Evolutionary conservation across 2,797 vertebrate species (phyloP).

Genomic region (Balearica regulorum): DNA sequence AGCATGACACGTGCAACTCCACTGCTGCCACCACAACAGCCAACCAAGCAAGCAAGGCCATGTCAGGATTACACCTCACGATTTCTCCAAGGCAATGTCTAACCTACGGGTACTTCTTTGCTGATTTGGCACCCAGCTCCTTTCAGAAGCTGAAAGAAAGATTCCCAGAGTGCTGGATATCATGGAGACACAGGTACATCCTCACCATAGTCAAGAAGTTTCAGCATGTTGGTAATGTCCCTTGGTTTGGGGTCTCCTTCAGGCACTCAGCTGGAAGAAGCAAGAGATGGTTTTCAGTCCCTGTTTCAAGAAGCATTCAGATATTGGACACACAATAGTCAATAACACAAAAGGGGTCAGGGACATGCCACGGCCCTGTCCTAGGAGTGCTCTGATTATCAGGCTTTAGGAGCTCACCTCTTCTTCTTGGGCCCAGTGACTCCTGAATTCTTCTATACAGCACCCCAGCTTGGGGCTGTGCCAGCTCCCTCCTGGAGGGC

Average conservation of each 20-base stretch:
- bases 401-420: not conserved
- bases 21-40: not conserved
- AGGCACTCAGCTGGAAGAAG: not conserved
- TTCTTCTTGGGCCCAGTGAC: not conserved
- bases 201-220: not conserved
- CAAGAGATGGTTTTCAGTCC: not conserved
- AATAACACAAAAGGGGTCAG: not conserved
- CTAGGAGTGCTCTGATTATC: not conserved
- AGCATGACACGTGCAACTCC: not conserved
- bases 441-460: not conserved
- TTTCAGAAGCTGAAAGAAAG: not conserved
- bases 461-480: not conserved
- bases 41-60: not conserved
- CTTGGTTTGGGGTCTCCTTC: not conserved
- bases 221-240: not conserved
- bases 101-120: not conserved
- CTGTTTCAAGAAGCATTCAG: not conserved
- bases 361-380: not conserved
- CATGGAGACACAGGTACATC: fast-evolving
- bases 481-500: not conserved
- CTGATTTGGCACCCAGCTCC: not conserved
- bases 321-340: not conserved
- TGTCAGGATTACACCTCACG: not conserved
- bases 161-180: not conserved
- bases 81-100: not conserved